phyloP scores from a whole-genome alignment of 2,797 vertebrate genomes.

The Anniella stebbinsi region DNA sequence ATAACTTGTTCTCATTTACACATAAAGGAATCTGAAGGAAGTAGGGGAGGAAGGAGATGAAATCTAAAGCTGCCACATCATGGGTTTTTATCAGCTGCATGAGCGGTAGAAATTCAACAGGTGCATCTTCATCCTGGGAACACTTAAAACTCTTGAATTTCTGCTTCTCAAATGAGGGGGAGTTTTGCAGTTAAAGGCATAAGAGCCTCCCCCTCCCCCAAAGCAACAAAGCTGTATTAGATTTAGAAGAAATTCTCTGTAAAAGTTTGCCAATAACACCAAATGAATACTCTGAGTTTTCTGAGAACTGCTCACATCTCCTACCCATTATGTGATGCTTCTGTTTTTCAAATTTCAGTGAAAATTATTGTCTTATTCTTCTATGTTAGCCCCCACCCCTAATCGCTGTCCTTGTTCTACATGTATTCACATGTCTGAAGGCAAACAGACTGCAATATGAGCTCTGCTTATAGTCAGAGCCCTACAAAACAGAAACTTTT shows the following conservation, averaged over 20 bases:
- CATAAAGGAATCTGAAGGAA: conserved; percentile 1
- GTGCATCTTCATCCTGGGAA: neutral
- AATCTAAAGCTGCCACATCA: neutral
- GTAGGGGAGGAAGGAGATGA: conserved; percentile 18
- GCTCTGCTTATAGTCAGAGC: conserved; percentile 12
- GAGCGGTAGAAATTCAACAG: neutral
- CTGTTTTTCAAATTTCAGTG: neutral
- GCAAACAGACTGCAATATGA: neutral
- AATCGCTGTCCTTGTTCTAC: neutral
- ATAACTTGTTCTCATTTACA: neutral
- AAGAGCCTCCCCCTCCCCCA: neutral
- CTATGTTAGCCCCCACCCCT: neutral
- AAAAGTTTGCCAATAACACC: neutral
- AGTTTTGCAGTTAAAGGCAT: neutral
- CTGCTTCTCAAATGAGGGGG: too few species aligned
- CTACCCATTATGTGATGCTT: conserved; percentile 24
- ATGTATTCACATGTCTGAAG: neutral
- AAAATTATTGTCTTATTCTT: conserved; percentile 27
- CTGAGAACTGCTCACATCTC: conserved; percentile 40
- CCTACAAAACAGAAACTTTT: neutral
- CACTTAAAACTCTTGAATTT: neutral
- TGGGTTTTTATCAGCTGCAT: neutral
- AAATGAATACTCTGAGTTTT: conserved; percentile 34
- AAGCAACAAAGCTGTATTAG: neutral
- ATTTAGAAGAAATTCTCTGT: neutral